Conservation (phyloP, 2,113 vertebrate species). For the Melanotaenia duboulayi region DNA sequence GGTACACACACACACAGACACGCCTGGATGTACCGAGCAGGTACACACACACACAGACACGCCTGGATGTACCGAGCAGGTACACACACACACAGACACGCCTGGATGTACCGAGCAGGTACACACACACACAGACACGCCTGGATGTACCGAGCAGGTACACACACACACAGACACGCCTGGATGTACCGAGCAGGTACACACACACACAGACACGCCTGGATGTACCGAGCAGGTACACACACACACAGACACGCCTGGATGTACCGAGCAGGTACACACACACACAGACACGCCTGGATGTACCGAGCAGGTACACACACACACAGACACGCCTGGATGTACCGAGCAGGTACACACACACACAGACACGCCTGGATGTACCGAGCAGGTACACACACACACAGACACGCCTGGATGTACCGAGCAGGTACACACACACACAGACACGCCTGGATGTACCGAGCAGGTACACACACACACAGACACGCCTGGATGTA, state of each 20-base stretch:
- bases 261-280: constrained; percentile 43
- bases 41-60: constrained; percentile 8
- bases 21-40: constrained; percentile 14
- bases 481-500: constrained; percentile 28
- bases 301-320: constrained; percentile 19
- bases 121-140: constrained; percentile 37
- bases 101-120: constrained; percentile 7
- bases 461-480: constrained; percentile 7
- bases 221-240: too few species aligned
- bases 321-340: neutral
- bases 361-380: constrained; percentile 42
- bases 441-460: too few species aligned
- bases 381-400: constrained; percentile 37
- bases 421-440: constrained; percentile 18
- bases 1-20: constrained; percentile 33
- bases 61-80: too few species aligned
- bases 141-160: constrained; percentile 44
- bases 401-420: constrained; percentile 34
- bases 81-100: too few species aligned
- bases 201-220: neutral
- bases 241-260: constrained; percentile 34
- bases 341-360: too few species aligned
- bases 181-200: constrained; percentile 12
- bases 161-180: constrained; percentile 40
- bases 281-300: constrained; percentile 35